A percentile compares a stretch with the other conserved stretches of the same genome.
These are phyloP conservation scores for Pandemis heparana DNA, from an alignment of 2,888 invertebrate species.

Conservation along the genomic window DNA sequence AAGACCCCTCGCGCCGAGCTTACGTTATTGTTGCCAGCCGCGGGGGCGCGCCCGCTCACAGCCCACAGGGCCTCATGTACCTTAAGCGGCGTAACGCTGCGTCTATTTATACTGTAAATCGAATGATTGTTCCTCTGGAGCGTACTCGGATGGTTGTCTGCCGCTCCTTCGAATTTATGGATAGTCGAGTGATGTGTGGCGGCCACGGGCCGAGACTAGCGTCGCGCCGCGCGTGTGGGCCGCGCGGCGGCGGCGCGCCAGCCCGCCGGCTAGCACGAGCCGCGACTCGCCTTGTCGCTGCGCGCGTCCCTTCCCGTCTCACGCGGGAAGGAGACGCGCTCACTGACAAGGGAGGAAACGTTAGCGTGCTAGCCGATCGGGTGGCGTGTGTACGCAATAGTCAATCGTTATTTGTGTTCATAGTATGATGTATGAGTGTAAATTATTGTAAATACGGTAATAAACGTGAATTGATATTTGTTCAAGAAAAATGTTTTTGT, in stretches of 20 bases:
- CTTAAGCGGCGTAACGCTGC: not conserved
- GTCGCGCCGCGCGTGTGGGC: not conserved
- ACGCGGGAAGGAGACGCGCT: not conserved
- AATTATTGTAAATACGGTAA: constrained; percentile 42
- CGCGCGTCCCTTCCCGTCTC: not conserved
- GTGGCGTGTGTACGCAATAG: constrained; percentile 13
- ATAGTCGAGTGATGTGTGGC: constrained; percentile 1
- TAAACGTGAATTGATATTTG: constrained; percentile 31
- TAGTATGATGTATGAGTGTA: constrained; percentile 36
- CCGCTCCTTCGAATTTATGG: not conserved
- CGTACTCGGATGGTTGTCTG: constrained; percentile 1
- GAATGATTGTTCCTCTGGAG: constrained; percentile 2
- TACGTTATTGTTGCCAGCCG: constrained; percentile 35
- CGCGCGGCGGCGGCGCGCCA: not conserved
- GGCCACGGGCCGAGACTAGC: not conserved
- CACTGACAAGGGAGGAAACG: not conserved
- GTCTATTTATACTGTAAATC: not conserved
- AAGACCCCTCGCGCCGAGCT: constrained; percentile 51
- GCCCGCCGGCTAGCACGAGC: not conserved
- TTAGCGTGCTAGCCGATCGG: not conserved
- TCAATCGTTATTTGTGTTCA: constrained; percentile 34
- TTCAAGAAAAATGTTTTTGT: constrained; percentile 43
- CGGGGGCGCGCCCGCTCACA: constrained; percentile 13
- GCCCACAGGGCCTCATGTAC: constrained; percentile 7
- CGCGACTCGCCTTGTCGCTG: not conserved